Percentiles rank a stretch among this genome's conserved stretches.
Evolutionary conservation across 2,113 vertebrate species (phyloP).

Genomic region (Zingel zingel): DNA sequence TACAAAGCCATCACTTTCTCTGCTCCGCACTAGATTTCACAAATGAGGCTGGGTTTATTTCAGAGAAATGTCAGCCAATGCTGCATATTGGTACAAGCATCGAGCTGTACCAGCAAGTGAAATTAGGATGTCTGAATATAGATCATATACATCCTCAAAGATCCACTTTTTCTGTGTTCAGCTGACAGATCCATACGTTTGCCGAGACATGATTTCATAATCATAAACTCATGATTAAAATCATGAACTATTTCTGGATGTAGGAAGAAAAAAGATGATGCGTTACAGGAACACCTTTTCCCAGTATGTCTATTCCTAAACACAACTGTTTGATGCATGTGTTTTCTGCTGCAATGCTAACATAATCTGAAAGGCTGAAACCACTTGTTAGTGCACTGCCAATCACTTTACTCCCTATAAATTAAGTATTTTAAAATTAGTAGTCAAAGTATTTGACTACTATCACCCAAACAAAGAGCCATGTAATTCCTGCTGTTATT

Average conservation of each 20-base stretch:
- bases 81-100: background rate
- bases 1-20: slow-evolving; percentile 31
- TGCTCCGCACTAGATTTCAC: slow-evolving; percentile 10
- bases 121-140: background rate
- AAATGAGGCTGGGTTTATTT: slow-evolving; percentile 16
- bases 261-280: slow-evolving; percentile 14
- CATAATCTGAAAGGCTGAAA: slow-evolving; percentile 21
- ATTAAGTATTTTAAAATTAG: slow-evolving; percentile 16
- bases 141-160: slow-evolving; percentile 1
- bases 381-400: slow-evolving; percentile 27
- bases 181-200: slow-evolving; percentile 3
- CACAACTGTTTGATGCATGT: slow-evolving; percentile 55
- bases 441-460: slow-evolving; percentile 23
- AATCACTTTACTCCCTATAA: slow-evolving; percentile 39
- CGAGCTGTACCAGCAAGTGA: background rate
- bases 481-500: background rate
- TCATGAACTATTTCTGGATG: slow-evolving; percentile 5
- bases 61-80: slow-evolving; percentile 17
- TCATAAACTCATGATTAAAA: slow-evolving; percentile 26
- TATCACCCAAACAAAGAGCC: slow-evolving; percentile 14
- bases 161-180: slow-evolving; percentile 1
- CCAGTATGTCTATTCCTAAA: slow-evolving; percentile 10
- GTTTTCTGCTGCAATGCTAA: slow-evolving; percentile 40
- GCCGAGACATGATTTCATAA: background rate
- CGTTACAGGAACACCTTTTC: slow-evolving; percentile 4